Evolutionary conservation across 2,113 vertebrate genomes (phyloP).

Genomic region (Toxotes jaculatrix): DNA sequence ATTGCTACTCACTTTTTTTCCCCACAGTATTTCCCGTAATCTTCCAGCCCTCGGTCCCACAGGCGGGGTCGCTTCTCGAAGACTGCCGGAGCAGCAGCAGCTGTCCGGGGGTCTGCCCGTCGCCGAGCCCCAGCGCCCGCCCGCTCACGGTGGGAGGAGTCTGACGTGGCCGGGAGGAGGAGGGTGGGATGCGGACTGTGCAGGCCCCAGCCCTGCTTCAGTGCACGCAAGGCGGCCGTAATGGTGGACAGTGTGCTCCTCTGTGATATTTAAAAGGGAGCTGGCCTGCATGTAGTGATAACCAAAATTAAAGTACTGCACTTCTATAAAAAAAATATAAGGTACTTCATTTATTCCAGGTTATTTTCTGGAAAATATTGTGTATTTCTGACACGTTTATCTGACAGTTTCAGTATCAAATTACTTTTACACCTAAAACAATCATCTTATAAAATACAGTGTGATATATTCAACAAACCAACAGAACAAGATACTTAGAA

Average conservation of each 20-base stretch:
- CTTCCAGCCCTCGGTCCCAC: not conserved
- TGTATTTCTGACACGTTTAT: too few relatives aligned
- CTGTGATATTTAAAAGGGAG: too few relatives aligned
- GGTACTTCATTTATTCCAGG: not conserved
- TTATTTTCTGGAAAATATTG: too few relatives aligned
- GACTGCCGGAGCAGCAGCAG: not conserved
- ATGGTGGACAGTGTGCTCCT: not conserved
- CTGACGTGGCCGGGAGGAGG: not conserved
- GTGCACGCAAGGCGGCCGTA: too few relatives aligned
- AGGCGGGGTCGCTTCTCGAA: conserved; percentile 31
- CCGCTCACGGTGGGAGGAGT: conserved; percentile 63
- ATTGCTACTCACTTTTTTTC: conserved; percentile 38
- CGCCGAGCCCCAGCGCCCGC: not conserved
- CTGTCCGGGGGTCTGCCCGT: not conserved
- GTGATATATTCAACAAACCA: too few relatives aligned
- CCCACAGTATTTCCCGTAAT: not conserved
- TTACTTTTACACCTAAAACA: too few relatives aligned
- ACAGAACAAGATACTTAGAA: too few relatives aligned
- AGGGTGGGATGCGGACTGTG: conserved; percentile 1
- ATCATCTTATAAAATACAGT: too few relatives aligned
- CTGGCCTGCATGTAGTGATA: too few relatives aligned
- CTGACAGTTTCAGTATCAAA: too few relatives aligned
- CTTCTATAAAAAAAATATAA: not conserved
- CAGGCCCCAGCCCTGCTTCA: not conserved
- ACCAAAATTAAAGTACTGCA: too few relatives aligned